Percentiles rank a stretch among this genome's conserved stretches.
These are phyloP conservation scores for Chaunax sp. DNA, from an alignment of 2,797 vertebrate species.

Conservation along the genomic window DNA sequence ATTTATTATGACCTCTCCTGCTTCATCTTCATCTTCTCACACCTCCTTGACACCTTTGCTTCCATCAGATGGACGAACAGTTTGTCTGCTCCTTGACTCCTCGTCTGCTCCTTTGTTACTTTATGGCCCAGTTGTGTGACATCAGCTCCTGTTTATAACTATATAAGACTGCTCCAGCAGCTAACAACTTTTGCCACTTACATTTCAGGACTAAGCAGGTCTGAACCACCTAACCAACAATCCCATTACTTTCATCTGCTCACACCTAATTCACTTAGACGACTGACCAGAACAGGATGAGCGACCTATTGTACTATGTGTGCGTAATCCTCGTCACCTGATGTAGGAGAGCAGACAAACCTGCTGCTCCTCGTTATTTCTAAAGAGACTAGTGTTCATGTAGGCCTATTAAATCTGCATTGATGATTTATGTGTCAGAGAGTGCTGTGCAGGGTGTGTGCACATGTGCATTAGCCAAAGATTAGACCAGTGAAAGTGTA, in stretches of 20 bases:
- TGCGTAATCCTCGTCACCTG: conserved; percentile 57
- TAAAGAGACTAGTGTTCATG: not conserved
- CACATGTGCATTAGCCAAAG: not conserved
- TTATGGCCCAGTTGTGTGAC: not conserved
- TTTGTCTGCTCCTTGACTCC: conserved; percentile 1
- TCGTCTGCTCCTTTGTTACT: not conserved
- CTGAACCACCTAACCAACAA: conserved; percentile 34
- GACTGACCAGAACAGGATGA: conserved; percentile 51
- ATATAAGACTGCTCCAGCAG: conserved; percentile 11
- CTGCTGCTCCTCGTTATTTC: not conserved
- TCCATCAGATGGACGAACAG: conserved; percentile 31
- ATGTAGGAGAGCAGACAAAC: conserved; percentile 11
- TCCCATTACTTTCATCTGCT: conserved; percentile 65
- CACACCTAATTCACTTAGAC: conserved; percentile 66
- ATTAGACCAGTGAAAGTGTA: conserved; percentile 61
- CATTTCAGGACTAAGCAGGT: conserved; percentile 20
- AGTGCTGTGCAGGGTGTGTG: not conserved
- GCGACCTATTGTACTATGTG: conserved; percentile 25
- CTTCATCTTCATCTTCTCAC: no score
- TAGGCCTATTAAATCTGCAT: not conserved
- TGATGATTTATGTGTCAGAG: not conserved
- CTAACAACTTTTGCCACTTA: conserved; percentile 19
- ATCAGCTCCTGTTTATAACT: not conserved
- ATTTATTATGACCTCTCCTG: no score
- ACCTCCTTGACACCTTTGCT: conserved; percentile 17